Percentiles rank a stretch among this genome's conserved stretches.
Conservation (phyloP, 2,113 vertebrate species). For the Polyodon spathula region DNA sequence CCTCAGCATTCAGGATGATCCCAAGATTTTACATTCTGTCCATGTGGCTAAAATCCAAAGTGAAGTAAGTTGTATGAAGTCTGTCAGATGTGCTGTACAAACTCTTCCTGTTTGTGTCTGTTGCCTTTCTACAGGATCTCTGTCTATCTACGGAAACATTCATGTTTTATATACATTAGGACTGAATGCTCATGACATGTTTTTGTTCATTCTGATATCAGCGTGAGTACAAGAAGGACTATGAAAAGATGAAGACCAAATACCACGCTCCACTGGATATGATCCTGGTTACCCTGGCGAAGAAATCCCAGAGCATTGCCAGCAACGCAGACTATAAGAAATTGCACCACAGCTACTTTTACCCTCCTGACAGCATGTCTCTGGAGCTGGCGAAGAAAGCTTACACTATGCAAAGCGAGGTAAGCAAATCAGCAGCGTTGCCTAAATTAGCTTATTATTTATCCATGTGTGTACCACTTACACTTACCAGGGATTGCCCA, state of each 20-base stretch:
- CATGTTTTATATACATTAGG: too few relatives aligned
- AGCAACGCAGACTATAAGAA: slow-evolving; percentile 70
- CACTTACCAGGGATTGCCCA: too few relatives aligned
- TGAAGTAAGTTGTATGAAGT: slow-evolving; percentile 52
- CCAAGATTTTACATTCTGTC: slow-evolving; percentile 77
- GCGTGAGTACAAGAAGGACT: slow-evolving; percentile 80
- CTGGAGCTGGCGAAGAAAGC: slow-evolving; percentile 73
- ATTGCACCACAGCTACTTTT: slow-evolving; percentile 53
- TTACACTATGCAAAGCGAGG: slow-evolving; percentile 73
- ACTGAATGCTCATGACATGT: too few relatives aligned
- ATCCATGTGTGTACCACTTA: too few relatives aligned
- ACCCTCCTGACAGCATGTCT: slow-evolving; percentile 64
- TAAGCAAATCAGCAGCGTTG: slow-evolving; percentile 39
- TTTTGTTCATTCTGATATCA: too few relatives aligned
- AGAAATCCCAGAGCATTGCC: slow-evolving; percentile 72
- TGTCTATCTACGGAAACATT: too few relatives aligned
- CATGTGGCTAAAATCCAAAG: slow-evolving; percentile 84
- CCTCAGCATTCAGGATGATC: slow-evolving; percentile 77
- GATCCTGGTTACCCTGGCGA: slow-evolving; percentile 74
- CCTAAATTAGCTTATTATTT: too few relatives aligned
- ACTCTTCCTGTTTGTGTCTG: too few relatives aligned
- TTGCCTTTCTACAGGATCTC: too few relatives aligned
- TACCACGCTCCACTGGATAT: slow-evolving; percentile 79
- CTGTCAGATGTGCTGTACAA: too few relatives aligned
- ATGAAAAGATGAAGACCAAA: slow-evolving; percentile 77